Evolutionary conservation across 2,888 invertebrate species (phyloP).

Genomic region (Troides oblongomaculatus): DNA sequence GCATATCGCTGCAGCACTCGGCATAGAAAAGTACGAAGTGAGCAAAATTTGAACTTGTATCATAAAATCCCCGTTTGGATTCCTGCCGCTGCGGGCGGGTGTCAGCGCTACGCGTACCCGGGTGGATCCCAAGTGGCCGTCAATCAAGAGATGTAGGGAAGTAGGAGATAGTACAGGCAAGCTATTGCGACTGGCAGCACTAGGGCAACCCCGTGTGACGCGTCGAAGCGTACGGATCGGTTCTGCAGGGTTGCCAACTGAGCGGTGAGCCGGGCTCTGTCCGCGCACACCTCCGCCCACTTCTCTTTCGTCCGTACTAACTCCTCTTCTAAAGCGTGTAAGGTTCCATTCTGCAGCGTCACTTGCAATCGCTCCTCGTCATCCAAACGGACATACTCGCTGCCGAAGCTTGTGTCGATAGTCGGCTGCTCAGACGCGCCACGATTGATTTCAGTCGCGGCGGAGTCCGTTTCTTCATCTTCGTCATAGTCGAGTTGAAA

Average conservation of each 20-base stretch:
- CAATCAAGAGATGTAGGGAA: conserved; percentile 82
- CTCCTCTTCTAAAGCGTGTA: conserved; percentile 85
- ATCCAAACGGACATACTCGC: conserved; percentile 56
- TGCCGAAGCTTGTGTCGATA: conserved; percentile 32
- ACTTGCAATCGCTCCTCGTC: conserved; percentile 54
- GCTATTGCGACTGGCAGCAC: conserved; percentile 80
- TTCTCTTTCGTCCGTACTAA: conserved; percentile 86
- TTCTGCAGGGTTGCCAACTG: conserved; percentile 81
- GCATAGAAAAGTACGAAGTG: conserved; percentile 37
- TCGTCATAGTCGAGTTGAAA: conserved; percentile 71
- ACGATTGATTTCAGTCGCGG: conserved; percentile 57
- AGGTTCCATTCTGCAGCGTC: conserved; percentile 73
- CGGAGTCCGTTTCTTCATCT: conserved; percentile 68
- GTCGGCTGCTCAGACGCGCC: conserved; percentile 37
- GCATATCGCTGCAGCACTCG: not conserved
- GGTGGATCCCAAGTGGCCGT: conserved; percentile 80
- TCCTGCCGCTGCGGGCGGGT: conserved; percentile 28
- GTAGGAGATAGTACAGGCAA: conserved; percentile 81
- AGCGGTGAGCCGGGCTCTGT: conserved; percentile 80
- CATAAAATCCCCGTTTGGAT: conserved; percentile 14
- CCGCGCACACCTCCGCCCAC: conserved; percentile 83
- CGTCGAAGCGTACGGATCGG: conserved; percentile 78
- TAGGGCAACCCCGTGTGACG: conserved; percentile 79
- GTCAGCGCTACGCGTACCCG: conserved; percentile 61
- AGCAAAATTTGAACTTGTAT: conserved; percentile 37